Base-by-base conservation (phyloP, 2,113 vertebrate genomes). In the Loxodonta africana region DNA sequence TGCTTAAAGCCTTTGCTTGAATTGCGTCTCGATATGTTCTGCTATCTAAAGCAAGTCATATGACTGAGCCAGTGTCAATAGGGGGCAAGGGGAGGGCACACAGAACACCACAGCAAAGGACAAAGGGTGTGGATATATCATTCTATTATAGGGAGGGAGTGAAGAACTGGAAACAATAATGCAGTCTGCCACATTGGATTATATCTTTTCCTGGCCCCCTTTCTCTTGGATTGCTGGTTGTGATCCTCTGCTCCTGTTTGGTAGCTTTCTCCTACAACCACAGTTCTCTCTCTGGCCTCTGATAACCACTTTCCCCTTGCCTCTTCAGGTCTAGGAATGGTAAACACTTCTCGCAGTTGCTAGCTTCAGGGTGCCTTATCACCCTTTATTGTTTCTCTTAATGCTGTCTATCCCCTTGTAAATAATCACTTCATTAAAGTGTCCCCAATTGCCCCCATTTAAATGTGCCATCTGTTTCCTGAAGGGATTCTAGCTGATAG, bases 1-100 rank as follows among this genome's bases (percentile, higher is more conserved):
- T 87, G 65, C 71, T 77, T 73, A 77, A 91, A 95, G 44, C 74
- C 78, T 90, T 83, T 80, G 87, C 74, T 89, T 92, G n/a, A 69
- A 23, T 94, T 63, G 44, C 12, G 8, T 73, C 67, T 76, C 18
- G 37, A 37, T 37, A 71, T 44, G 23, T 81, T 93, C 20, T 48
- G 1, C 89, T 74, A 48, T 26, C n/a, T 83, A 46, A n/a, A 92
- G 80, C 80, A 51, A 74, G 30, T 80, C 48, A 1, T 48, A 28
- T 71, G 83, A 74, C n/a, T 20, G 53, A 57, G 33, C 21, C 30
- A 74, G 0, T 77, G 88, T 89, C 67, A 71, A 25, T 62, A 77
- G 6, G 48, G 48, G 7, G 10, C 48, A 48, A 48, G 48, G 10
- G 48, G 37, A 10, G 76, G 44, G 83, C 62, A 28, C 63, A 6